These are phyloP conservation scores for Spilarctia lutea DNA, from an alignment of 2,888 invertebrate genomes.

Conservation along the genomic window DNA sequence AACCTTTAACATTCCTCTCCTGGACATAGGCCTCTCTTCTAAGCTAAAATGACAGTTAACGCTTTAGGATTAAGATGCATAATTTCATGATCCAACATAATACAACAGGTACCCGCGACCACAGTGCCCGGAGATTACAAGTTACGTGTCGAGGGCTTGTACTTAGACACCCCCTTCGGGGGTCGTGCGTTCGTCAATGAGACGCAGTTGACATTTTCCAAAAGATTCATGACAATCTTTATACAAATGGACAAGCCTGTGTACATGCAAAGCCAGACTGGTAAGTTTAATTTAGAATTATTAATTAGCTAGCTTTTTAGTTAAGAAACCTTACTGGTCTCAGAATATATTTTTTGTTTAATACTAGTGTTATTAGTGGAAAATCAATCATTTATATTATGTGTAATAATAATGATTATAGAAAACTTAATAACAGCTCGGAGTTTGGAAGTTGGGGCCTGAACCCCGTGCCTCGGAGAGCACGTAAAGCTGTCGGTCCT, in stretches of 20 bases:
- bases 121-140: slow-evolving; percentile 94
- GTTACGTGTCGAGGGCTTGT: slow-evolving; percentile 93
- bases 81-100: neutral
- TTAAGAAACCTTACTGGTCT: too few species aligned
- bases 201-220: slow-evolving; percentile 93
- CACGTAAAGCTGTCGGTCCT: too few species aligned
- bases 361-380: too few species aligned
- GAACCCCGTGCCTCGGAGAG: too few species aligned
- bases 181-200: slow-evolving; percentile 97
- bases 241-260: slow-evolving; percentile 98
- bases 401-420: too few species aligned
- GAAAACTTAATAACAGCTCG: too few species aligned
- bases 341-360: too few species aligned
- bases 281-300: slow-evolving; percentile 74
- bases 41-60: neutral
- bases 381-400: too few species aligned
- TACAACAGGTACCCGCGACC: slow-evolving; percentile 91
- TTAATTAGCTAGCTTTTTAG: too few species aligned
- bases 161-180: slow-evolving; percentile 91
- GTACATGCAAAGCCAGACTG: slow-evolving; percentile 96
- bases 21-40: too few species aligned
- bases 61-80: neutral
- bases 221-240: slow-evolving; percentile 97
- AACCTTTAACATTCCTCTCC: too few species aligned
- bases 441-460: too few species aligned